Conservation (phyloP, 2,797 vertebrate species). For the Zenarchopterus dispar region DNA sequence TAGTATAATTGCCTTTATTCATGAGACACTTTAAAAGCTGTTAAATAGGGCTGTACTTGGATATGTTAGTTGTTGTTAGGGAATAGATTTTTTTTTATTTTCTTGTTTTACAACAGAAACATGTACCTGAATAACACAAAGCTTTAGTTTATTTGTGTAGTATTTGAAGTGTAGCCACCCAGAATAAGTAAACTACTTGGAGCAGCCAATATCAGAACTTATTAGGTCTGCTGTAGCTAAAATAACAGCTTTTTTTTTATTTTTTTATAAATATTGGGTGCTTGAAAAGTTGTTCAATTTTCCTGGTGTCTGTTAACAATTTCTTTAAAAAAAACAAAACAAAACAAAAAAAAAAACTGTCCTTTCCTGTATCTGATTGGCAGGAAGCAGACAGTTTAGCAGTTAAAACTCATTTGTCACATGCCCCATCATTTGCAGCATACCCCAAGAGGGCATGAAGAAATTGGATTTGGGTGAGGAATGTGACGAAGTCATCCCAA, state of each 20-base stretch:
- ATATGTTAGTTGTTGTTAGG: too few relatives aligned
- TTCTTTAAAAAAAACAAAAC: slow-evolving; percentile 38
- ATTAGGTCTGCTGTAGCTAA: background rate
- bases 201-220: background rate
- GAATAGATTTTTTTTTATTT: too few relatives aligned
- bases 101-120: too few relatives aligned
- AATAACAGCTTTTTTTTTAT: slow-evolving; percentile 14
- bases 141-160: too few relatives aligned
- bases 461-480: slow-evolving; percentile 81
- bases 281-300: slow-evolving; percentile 33
- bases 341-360: slow-evolving; percentile 37
- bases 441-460: slow-evolving; percentile 72
- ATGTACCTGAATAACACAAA: too few relatives aligned
- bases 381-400: slow-evolving; percentile 73
- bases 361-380: slow-evolving; percentile 66
- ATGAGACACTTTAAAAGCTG: too few relatives aligned
- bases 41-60: too few relatives aligned
- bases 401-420: slow-evolving; percentile 74
- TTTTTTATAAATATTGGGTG: slow-evolving; percentile 19
- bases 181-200: background rate
- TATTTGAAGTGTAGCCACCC: too few relatives aligned
- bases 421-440: slow-evolving; percentile 68
- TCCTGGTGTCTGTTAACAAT: slow-evolving; percentile 44
- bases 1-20: too few relatives aligned
- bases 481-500: slow-evolving; percentile 72